Evolutionary conservation across 2,888 invertebrate genomes (phyloP).

Genomic region (Coenonympha glycerion): DNA sequence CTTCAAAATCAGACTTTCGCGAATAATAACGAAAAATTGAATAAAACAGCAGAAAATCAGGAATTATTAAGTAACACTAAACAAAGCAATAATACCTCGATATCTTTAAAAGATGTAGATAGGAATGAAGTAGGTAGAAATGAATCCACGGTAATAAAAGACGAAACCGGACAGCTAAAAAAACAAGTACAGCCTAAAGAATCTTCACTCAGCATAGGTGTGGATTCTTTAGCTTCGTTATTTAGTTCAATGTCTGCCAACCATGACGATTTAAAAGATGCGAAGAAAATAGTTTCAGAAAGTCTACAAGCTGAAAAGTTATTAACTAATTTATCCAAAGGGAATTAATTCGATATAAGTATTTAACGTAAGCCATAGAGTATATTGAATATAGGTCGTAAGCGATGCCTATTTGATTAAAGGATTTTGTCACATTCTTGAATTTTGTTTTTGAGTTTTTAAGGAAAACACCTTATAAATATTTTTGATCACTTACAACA

Average conservation of each 20-base stretch:
- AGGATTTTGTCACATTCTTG: conserved; percentile 1
- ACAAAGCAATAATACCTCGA: background rate
- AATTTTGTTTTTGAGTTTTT: too few species aligned
- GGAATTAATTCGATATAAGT: conserved; percentile 11
- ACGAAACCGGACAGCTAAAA: background rate
- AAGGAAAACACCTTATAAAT: too few species aligned
- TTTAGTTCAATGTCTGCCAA: conserved; percentile 17
- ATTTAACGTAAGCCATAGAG: too few species aligned
- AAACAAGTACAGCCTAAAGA: too few species aligned
- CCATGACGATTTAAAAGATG: conserved; percentile 34
- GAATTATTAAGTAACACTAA: background rate
- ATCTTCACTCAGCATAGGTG: background rate
- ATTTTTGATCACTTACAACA: too few species aligned
- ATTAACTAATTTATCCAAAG: conserved; percentile 32
- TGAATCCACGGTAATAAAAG: background rate
- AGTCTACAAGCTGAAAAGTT: conserved; percentile 35
- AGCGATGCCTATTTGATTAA: background rate
- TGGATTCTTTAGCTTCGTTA: background rate
- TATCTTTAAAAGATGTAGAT: background rate
- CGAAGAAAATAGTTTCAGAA: conserved; percentile 38
- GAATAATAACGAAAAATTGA: conserved; percentile 18
- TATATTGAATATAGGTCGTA: too few species aligned
- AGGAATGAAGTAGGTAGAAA: background rate
- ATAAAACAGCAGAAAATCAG: background rate
- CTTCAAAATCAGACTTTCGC: conserved; percentile 35